Conservation (phyloP, 1,140 invertebrate species). For the Adoxophyes honmai region DNA sequence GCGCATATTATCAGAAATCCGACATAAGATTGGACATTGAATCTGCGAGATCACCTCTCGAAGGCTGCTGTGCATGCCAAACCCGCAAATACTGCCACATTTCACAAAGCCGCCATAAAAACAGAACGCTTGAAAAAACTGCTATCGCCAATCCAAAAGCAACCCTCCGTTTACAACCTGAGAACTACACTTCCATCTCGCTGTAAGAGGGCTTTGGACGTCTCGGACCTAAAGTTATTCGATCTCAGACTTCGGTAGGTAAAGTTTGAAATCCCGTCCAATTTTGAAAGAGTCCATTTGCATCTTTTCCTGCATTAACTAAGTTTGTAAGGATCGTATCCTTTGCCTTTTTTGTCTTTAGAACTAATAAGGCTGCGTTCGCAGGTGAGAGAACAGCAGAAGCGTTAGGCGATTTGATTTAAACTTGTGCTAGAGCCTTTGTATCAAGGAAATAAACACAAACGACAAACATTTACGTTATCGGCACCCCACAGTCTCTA, state of each 20-base stretch:
- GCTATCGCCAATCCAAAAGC: background rate
- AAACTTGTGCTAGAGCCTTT: constrained; percentile 15
- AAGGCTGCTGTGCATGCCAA: constrained; percentile 36
- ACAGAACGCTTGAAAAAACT: constrained; percentile 4
- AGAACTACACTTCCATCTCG: background rate
- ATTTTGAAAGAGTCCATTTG: constrained; percentile 53
- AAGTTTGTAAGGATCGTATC: constrained; percentile 22
- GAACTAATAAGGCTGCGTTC: background rate
- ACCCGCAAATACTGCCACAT: constrained; percentile 44
- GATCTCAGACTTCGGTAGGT: constrained; percentile 43
- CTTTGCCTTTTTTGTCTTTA: background rate
- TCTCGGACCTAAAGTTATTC: background rate
- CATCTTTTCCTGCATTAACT: constrained; percentile 47
- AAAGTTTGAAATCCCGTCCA: constrained; percentile 52
- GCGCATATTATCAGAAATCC: constrained; percentile 51
- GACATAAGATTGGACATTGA: constrained; percentile 38
- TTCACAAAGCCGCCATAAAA: constrained; percentile 26
- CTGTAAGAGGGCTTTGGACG: background rate
- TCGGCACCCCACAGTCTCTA: constrained; percentile 48
- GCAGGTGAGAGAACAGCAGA: background rate
- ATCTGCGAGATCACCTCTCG: constrained; percentile 31
- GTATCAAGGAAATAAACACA: constrained; percentile 22
- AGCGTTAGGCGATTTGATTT: constrained; percentile 1
- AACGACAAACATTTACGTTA: constrained; percentile 24
- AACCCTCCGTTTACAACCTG: background rate